phyloP scores from a whole-genome alignment of 2,113 vertebrate genomes.

The Naja naja region DNA sequence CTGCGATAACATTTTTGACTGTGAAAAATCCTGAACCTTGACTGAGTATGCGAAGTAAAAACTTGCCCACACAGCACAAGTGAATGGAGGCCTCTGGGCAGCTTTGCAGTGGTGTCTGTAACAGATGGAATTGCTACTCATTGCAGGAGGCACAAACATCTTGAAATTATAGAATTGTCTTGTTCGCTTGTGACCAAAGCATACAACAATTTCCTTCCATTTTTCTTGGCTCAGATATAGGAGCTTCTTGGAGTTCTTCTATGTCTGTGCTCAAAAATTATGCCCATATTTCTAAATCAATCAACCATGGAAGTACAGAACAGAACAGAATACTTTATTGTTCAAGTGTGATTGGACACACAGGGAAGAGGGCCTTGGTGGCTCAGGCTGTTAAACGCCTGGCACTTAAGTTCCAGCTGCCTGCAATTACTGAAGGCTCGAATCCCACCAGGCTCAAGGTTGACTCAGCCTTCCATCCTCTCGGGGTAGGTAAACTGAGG shows the following conservation, averaged over 20 bases:
- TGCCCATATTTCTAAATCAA: not conserved
- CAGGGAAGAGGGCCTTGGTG: too few relatives aligned
- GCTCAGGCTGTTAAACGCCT: too few relatives aligned
- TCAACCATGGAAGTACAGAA: not conserved
- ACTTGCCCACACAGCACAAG: not conserved
- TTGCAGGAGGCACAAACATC: not conserved
- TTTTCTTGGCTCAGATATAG: not conserved
- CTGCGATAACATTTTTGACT: not conserved
- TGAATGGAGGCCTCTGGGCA: not conserved
- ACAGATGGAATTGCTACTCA: not conserved
- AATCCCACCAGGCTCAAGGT: too few relatives aligned
- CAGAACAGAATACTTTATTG: not conserved
- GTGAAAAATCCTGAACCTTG: not conserved
- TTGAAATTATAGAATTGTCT: not conserved
- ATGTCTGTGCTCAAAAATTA: not conserved
- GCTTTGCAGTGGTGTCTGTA: not conserved
- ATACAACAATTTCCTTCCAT: not conserved
- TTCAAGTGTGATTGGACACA: not conserved
- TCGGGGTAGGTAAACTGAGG: too few relatives aligned
- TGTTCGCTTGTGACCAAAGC: not conserved
- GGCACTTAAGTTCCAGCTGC: too few relatives aligned
- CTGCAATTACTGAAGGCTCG: too few relatives aligned
- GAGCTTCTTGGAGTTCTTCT: too few relatives aligned
- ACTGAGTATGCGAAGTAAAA: not conserved
- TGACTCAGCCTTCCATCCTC: too few relatives aligned